Percentiles rank a stretch among this genome's conserved stretches.
phyloP scores from a whole-genome alignment of 2,888 invertebrate species.

The Ophraella communa region DNA sequence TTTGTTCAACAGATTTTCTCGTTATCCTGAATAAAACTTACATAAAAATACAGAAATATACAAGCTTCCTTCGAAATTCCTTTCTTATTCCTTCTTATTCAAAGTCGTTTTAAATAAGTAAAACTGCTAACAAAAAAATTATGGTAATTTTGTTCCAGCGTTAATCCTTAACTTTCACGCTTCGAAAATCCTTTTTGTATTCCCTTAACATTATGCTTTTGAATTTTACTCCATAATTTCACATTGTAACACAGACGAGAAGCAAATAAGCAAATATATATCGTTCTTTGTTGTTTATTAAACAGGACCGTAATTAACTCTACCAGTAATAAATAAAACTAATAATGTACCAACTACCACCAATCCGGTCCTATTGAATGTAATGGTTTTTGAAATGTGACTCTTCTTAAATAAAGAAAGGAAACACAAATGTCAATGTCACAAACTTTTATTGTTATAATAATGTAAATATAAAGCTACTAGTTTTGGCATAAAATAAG shows the following conservation, averaged over 20 bases:
- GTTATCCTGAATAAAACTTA: background rate
- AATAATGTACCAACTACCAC: too few relatives aligned
- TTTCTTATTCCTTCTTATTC: background rate
- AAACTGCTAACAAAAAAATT: slow-evolving; percentile 7
- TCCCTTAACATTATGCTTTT: background rate
- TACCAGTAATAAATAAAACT: background rate
- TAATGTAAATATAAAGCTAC: too few relatives aligned
- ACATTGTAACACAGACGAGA: background rate
- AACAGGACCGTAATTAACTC: background rate
- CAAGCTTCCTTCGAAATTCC: background rate
- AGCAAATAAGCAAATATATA: slow-evolving; percentile 1
- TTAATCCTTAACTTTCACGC: slow-evolving; percentile 20
- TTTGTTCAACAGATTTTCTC: background rate
- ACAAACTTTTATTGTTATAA: too few relatives aligned
- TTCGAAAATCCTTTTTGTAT: background rate
- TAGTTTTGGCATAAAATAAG: too few relatives aligned
- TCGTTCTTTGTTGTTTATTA: background rate
- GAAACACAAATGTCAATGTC: too few relatives aligned
- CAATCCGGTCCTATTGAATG: too few relatives aligned
- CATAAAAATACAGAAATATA: background rate
- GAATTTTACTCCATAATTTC: slow-evolving; percentile 10
- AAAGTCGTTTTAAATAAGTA: background rate
- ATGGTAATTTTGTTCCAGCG: slow-evolving; percentile 15
- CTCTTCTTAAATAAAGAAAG: too few relatives aligned
- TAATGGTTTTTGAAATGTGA: too few relatives aligned